Evolutionary conservation across 2,888 invertebrate species (phyloP).

Genomic region (Erynnis tages): DNA sequence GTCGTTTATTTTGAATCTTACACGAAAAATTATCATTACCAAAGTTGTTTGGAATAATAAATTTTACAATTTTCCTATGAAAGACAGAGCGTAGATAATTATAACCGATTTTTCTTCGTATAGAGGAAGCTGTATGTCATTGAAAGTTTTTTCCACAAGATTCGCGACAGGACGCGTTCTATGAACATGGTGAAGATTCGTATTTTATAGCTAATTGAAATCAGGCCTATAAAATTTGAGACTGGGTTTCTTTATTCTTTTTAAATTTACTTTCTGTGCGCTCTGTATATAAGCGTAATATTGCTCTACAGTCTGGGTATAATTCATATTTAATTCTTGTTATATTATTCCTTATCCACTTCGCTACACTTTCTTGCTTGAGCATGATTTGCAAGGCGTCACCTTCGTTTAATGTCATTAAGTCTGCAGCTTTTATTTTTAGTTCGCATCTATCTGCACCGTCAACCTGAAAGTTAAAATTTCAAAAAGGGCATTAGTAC

Average conservation of each 20-base stretch:
- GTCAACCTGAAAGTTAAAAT: conserved; percentile 69
- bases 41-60: too few species aligned
- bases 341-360: conserved; percentile 55
- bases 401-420: conserved; percentile 52
- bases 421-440: conserved; percentile 58
- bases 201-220: too few species aligned
- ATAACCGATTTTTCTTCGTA: too few species aligned
- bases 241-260: conserved; percentile 17
- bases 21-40: too few species aligned
- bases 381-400: conserved; percentile 62
- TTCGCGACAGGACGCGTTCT: too few species aligned
- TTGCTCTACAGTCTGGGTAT: conserved; percentile 68
- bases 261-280: conserved; percentile 34
- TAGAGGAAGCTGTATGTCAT: too few species aligned
- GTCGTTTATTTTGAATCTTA: too few species aligned
- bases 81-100: too few species aligned
- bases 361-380: conserved; percentile 53
- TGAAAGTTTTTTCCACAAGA: too few species aligned
- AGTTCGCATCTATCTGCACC: conserved; percentile 68
- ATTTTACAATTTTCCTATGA: too few species aligned
- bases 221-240: conserved; percentile 2
- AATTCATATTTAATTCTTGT: conserved; percentile 59
- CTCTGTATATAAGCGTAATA: conserved; percentile 63
- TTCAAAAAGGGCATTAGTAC: too few species aligned
- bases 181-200: too few species aligned